Evolutionary conservation across 2,113 vertebrate species (phyloP), one percentile per base, ranked within the genome.

Genomic region (Saguinus imperator): DNA sequence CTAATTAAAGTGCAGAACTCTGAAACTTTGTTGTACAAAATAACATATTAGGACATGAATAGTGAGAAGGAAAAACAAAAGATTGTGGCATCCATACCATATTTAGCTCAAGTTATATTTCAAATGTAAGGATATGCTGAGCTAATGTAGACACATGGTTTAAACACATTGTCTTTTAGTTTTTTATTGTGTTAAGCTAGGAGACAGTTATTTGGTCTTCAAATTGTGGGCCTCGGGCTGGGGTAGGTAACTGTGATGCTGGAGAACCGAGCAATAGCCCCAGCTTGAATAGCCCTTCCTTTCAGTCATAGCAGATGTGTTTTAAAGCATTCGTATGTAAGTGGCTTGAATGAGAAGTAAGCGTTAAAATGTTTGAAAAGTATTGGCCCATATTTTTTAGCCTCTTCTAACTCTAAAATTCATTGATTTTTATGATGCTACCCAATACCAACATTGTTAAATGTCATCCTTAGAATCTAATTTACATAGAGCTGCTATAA

Each of bases 401-500:
- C 25, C 13, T 40, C 20, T 61, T 95, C 66, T 77, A 90, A 85
- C 35, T 85, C 57, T 88, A 92, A 95, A 92, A 90, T 87, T 35
- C 92, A 95, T 81, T 92, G 87, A 87, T 86, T 96, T 96, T 96
- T 91, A 84, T 91, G 20, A 89, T 91, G 95, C 79, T 66, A 90
- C 75, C 70, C 85, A 76, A 94, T 95, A 77, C 81, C 81, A 94
- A 95, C 75, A 93, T 82, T 94, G 11, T 61, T 81, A 91, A 76
- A 93, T 97, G 70, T 91, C 97, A 79, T 72, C 66, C 68, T 95
- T 95, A 93, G 93, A 97, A 73, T 94, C 96, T 87, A 97, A 97
- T 98, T 97, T 98, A n/a, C 88, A 83, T 96, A 88, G 83, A 80
- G 48, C 95, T 94, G 29, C 95, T 97, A 97, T 97, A 95, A 97